Conservation (phyloP, 2,113 vertebrate genomes). For the Leuciscus idus region DNA sequence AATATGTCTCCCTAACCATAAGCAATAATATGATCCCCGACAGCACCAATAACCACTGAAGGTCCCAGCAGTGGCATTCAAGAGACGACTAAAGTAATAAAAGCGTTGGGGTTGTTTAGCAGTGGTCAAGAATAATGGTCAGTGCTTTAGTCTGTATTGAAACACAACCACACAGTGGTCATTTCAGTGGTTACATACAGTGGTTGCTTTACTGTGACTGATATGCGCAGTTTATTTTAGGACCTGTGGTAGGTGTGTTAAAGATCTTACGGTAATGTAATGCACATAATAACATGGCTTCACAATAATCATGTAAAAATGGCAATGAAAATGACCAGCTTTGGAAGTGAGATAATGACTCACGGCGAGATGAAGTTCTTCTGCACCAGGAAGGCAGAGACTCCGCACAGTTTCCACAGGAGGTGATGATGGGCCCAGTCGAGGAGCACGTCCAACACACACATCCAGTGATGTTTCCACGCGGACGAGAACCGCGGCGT, state of each 20-base stretch:
- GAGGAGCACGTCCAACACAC: conserved; percentile 82
- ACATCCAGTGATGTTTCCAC: conserved; percentile 82
- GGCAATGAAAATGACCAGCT: neutral
- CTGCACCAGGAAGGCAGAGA: conserved; percentile 91
- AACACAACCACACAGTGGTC: neutral
- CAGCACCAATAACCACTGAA: neutral
- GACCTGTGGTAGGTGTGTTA: neutral
- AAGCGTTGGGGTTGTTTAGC: neutral
- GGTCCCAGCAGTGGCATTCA: neutral
- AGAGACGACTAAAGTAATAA: neutral
- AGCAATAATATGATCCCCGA: neutral
- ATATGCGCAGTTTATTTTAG: neutral
- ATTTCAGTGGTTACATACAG: neutral
- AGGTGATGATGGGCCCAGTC: conserved; percentile 91
- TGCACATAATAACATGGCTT: conserved; percentile 1
- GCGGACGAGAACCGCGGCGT: conserved; percentile 72
- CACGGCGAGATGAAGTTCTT: conserved; percentile 91
- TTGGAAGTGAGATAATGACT: conserved; percentile 66
- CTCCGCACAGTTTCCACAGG: conserved; percentile 89
- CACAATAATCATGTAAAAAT: neutral
- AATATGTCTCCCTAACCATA: neutral
- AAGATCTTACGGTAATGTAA: neutral
- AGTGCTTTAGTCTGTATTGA: neutral
- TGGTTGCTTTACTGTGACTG: neutral
- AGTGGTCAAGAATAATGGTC: neutral